phyloP scores from a whole-genome alignment of 53 echinoderm and acorn worm genomes.

The Apostichopus leukothele region DNA sequence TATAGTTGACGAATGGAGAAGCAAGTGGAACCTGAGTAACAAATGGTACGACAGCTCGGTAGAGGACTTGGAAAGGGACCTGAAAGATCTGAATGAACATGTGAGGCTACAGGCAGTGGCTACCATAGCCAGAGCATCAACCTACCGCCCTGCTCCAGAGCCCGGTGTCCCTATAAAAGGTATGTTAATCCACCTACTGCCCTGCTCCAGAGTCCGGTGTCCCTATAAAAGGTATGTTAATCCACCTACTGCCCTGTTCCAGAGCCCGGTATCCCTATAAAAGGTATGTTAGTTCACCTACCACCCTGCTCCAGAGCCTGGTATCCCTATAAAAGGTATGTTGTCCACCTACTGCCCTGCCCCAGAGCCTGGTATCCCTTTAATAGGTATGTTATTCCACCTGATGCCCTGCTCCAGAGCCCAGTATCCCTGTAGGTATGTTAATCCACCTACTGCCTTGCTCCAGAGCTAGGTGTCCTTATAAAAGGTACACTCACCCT shows the following conservation, averaged over 20 bases:
- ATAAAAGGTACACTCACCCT: no score
- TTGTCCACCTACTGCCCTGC: no score
- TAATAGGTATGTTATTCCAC: slow-evolving; percentile 47
- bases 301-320: no score
- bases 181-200: neutral
- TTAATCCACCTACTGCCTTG: no score
- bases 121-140: slow-evolving; percentile 95
- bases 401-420: slow-evolving; percentile 77
- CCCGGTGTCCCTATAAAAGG: slow-evolving; percentile 79
- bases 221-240: no score
- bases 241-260: no score
- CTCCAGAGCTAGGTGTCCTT: no score
- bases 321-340: no score
- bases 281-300: no score
- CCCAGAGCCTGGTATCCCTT: no score
- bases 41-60: slow-evolving; percentile 94
- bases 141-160: slow-evolving; percentile 80
- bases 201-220: no score
- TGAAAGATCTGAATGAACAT: slow-evolving; percentile 95
- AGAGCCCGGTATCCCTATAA: no score
- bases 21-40: slow-evolving; percentile 94
- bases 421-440: slow-evolving; percentile 73
- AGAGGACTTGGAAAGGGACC: slow-evolving; percentile 75
- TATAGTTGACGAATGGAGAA: slow-evolving; percentile 94
- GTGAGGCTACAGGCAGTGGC: slow-evolving; percentile 94